Conservation (phyloP, 2,113 vertebrate species). For the Trinectes maculatus region DNA sequence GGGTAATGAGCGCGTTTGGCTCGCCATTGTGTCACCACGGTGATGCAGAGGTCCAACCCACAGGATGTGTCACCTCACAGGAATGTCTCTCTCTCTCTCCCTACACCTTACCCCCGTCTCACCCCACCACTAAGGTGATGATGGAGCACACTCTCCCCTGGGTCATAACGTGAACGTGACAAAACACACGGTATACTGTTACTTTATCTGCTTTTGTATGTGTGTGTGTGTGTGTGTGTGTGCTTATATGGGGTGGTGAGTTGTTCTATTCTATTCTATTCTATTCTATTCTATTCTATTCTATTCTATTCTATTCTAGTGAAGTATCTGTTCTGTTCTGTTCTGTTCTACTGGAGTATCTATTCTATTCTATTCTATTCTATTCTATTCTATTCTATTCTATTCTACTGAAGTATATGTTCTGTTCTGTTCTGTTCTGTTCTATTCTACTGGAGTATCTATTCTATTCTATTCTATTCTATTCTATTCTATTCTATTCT, state of each 20-base stretch:
- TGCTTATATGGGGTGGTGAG: neutral
- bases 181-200: conserved; percentile 44
- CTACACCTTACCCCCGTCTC: neutral
- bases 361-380: neutral
- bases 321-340: too few relatives aligned
- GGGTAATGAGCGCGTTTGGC: conserved; percentile 63
- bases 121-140: conserved; percentile 26
- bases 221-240: conserved; percentile 3
- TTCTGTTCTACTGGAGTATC: too few relatives aligned
- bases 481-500: too few relatives aligned
- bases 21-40: conserved; percentile 70
- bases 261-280: neutral
- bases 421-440: too few relatives aligned
- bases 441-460: too few relatives aligned
- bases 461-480: too few relatives aligned
- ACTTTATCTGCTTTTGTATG: neutral
- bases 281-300: too few relatives aligned
- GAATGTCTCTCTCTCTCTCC: conserved; percentile 57
- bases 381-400: too few relatives aligned
- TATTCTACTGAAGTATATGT: too few relatives aligned
- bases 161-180: conserved; percentile 60
- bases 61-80: conserved; percentile 75
- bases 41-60: conserved; percentile 63
- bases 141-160: conserved; percentile 32
- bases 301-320: neutral